Evolutionary conservation across 2,888 invertebrate species (phyloP).

Genomic region (Melipona bicolor): DNA sequence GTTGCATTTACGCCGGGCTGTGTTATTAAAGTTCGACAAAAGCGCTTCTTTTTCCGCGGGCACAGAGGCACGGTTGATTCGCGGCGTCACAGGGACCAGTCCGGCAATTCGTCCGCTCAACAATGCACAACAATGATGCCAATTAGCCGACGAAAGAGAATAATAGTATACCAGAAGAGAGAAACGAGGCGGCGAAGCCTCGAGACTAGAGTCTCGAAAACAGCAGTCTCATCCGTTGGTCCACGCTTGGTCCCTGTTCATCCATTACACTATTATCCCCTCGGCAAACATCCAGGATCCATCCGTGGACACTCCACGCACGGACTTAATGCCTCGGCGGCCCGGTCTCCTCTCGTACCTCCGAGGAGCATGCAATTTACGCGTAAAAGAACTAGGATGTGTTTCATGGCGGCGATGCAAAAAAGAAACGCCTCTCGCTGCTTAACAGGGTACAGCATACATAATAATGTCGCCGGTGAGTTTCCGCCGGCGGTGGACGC

Average conservation of each 20-base stretch:
- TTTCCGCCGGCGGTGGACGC: slow-evolving; percentile 25
- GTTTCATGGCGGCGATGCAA: slow-evolving; percentile 55
- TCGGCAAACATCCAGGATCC: slow-evolving; percentile 78
- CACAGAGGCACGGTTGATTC: slow-evolving; percentile 52
- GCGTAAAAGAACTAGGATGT: slow-evolving; percentile 70
- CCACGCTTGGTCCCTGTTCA: slow-evolving; percentile 76
- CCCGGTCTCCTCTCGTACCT: slow-evolving; percentile 22
- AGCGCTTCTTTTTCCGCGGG: slow-evolving; percentile 32
- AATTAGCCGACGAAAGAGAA: slow-evolving; percentile 68
- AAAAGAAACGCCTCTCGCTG: slow-evolving; percentile 59
- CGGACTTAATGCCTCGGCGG: slow-evolving; percentile 68
- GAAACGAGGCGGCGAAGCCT: slow-evolving; percentile 44
- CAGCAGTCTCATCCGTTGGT: slow-evolving; percentile 77
- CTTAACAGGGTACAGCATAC: slow-evolving; percentile 58
- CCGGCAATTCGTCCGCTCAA: slow-evolving; percentile 61
- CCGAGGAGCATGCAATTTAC: slow-evolving; percentile 69
- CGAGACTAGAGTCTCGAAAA: slow-evolving; percentile 71
- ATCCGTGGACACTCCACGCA: slow-evolving; percentile 67
- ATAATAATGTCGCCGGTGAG: slow-evolving; percentile 61
- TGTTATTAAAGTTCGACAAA: slow-evolving; percentile 54
- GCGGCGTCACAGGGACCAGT: slow-evolving; percentile 35
- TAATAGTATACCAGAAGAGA: slow-evolving; percentile 64
- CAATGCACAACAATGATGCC: slow-evolving; percentile 70
- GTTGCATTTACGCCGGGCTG: slow-evolving; percentile 25
- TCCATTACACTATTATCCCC: slow-evolving; percentile 82